Evolutionary conservation across 1,140 invertebrate species (phyloP), one percentile per base, ranked within the genome.

Genomic region (Coptotermes formosanus): DNA sequence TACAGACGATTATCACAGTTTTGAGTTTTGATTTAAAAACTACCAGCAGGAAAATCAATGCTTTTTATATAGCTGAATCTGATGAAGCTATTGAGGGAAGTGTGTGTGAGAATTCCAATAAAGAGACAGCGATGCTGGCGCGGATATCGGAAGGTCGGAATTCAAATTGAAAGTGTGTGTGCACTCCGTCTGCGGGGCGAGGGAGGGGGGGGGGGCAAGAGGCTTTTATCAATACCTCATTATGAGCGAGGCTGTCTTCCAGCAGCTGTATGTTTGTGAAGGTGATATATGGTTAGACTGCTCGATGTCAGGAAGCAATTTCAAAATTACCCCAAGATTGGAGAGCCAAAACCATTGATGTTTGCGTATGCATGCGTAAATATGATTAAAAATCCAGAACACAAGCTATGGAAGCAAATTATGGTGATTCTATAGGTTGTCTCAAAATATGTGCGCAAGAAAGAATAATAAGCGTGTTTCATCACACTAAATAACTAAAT

Each of bases 81-180:
- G 59, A 64, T 64, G 59, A 64, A 8, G 59, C 21, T n/a, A 64
- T 64, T 64, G 59, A 19, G 25, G 59, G 59, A 64, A 64, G 14
- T 7, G 25, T 75, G 64, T 75, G 25, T 75, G n/a, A 75, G 64
- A 75, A 75, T 75, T 75, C 64, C 64, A 75, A 75, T 75, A 75
- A 75, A 30, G n/a, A 75, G 64, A 75, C 64, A 16, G n/a, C 16
- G 25, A 30, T 11, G 64, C 0, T 11, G 30, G n/a, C 14, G 14
- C n/a, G 64, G n/a, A 30, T 75, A 30, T 75, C 14, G 64, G 64
- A 75, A 75, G 25, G 9, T 75, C 14, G 64, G 64, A 75, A 75
- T 75, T 75, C 64, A 75, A 30, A 75, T 75, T 75, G 64, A 75
- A 75, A 75, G 64, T 30, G 64, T 75, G 64, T 75, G 25, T 75